Percentiles rank a stretch among this genome's conserved stretches.
phyloP scores from a whole-genome alignment of 2,797 vertebrate species.

The Hyperoplus lanceolatus region DNA sequence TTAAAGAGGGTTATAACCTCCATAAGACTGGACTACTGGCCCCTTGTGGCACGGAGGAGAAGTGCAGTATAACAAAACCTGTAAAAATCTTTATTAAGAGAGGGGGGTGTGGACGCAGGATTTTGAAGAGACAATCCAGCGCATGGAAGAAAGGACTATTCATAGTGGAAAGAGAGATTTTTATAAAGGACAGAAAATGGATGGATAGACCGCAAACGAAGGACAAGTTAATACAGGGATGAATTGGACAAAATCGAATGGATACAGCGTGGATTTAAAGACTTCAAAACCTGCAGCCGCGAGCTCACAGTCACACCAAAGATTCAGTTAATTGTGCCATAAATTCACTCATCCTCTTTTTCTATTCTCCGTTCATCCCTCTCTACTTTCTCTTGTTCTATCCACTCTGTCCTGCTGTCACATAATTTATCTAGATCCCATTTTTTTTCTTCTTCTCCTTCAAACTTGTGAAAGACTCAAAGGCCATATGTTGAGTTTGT shows the following conservation, averaged over 20 bases:
- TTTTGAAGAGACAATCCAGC: conserved; percentile 28
- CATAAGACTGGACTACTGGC: conserved; percentile 58
- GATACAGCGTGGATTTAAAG: conserved; percentile 27
- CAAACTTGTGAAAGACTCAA: conserved; percentile 73
- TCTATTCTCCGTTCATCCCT: conserved; percentile 37
- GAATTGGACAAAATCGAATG: background rate
- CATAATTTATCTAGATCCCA: conserved; percentile 47
- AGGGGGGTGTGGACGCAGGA: conserved; percentile 19
- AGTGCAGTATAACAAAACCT: background rate
- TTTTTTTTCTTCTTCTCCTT: conserved; percentile 38
- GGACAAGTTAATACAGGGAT: conserved; percentile 20
- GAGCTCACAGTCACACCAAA: conserved; percentile 65
- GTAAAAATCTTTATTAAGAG: conserved; percentile 24
- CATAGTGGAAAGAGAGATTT: conserved; percentile 21
- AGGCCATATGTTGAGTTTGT: conserved; percentile 67
- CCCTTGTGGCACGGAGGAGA: conserved; percentile 57
- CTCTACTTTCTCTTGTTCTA: conserved; percentile 3
- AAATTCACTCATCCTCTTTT: conserved; percentile 51
- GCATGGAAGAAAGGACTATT: conserved; percentile 32
- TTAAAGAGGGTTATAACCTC: conserved; percentile 35
- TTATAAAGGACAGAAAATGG: background rate
- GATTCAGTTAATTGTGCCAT: conserved; percentile 72
- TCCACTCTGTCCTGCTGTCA: conserved; percentile 58
- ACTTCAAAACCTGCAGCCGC: conserved; percentile 37
- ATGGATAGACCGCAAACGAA: conserved; percentile 1